These are phyloP conservation scores for Lumbricus terrestris DNA, from an alignment of 2,888 invertebrate genomes.

Conservation along the genomic window DNA sequence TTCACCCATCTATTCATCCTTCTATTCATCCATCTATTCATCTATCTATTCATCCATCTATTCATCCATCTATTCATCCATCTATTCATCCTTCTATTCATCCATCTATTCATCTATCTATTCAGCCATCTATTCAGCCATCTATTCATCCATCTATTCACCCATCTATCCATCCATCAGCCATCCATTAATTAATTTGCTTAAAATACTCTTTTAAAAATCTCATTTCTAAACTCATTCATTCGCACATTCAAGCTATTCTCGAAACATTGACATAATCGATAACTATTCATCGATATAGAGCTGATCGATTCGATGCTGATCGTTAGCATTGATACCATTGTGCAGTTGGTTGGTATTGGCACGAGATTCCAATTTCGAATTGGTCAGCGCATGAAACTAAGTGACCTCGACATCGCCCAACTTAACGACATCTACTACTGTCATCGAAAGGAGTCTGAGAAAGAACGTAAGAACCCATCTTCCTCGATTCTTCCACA, in stretches of 20 bases:
- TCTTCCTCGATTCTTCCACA: no score
- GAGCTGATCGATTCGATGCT: not conserved
- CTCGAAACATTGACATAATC: no score
- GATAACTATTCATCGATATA: no score
- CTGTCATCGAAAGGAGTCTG: slow-evolving; percentile 45
- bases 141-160: no score
- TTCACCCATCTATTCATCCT: no score
- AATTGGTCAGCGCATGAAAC: slow-evolving; percentile 49
- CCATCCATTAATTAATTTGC: not conserved
- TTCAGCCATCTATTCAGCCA: no score
- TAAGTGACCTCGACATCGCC: slow-evolving; percentile 53
- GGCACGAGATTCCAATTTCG: slow-evolving; percentile 43
- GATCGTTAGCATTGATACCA: not conserved
- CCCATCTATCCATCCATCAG: not conserved
- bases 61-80: no score
- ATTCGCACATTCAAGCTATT: not conserved
- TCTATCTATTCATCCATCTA: no score
- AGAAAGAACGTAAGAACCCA: not conserved
- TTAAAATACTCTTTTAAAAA: no score
- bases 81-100: no score
- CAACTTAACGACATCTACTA: slow-evolving; percentile 53
- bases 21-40: no score
- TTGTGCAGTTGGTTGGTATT: slow-evolving; percentile 47
- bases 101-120: no score
- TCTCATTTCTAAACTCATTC: not conserved